Conservation (phyloP, 2,113 vertebrate species). For the Gallinago jamesoni region DNA sequence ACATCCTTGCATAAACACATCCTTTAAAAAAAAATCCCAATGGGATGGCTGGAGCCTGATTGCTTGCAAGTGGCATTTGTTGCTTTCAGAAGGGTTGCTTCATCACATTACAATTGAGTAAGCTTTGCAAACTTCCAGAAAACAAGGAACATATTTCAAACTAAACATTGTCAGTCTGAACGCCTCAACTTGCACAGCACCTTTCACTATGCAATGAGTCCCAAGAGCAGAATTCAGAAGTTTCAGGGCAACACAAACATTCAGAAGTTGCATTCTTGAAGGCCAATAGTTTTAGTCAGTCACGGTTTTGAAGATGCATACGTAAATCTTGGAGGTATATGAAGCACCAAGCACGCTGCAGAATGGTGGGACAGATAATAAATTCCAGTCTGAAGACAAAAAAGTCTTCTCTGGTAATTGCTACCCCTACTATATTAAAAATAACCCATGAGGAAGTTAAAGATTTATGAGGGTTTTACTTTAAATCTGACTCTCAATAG, state of each 20-base stretch:
- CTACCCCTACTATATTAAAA: background rate
- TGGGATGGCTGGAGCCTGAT: background rate
- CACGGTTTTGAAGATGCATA: background rate
- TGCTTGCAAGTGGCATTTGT: background rate
- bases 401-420: background rate
- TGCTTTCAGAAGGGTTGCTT: background rate
- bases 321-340: background rate
- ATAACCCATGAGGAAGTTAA: background rate
- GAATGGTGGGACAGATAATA: background rate
- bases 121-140: background rate
- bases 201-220: background rate
- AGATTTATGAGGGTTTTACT: background rate
- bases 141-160: background rate
- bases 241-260: background rate
- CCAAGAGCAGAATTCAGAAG: background rate
- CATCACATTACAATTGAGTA: background rate
- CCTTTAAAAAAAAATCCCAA: background rate
- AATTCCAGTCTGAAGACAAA: background rate
- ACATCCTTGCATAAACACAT: background rate
- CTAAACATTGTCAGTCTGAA: background rate
- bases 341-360: background rate
- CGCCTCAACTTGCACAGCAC: background rate
- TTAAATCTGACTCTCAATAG: background rate
- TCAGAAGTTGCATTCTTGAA: background rate
- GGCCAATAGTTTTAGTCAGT: background rate